These are phyloP conservation scores for Drosophila emarginata DNA, from an alignment of 2,888 invertebrate species.

Conservation along the genomic window DNA sequence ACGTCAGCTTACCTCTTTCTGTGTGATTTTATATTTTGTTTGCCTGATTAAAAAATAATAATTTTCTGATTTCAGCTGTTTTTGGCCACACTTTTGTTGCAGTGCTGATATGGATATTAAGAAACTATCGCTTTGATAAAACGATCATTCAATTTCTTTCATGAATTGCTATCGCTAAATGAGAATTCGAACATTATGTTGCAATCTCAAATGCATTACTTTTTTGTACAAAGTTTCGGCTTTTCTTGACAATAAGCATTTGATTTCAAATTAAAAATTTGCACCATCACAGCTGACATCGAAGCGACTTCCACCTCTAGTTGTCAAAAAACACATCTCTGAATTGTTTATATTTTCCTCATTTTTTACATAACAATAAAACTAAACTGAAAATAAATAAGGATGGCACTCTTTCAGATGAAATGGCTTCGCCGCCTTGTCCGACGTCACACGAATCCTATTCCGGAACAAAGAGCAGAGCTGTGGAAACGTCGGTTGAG, in stretches of 20 bases:
- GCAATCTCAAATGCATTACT: too few species aligned
- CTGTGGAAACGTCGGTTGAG: constrained; percentile 86
- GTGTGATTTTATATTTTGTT: neutral
- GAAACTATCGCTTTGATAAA: too few species aligned
- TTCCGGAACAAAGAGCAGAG: constrained; percentile 83
- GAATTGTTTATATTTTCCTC: neutral
- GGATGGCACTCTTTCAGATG: constrained; percentile 82
- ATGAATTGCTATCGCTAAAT: too few species aligned
- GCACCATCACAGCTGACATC: too few species aligned
- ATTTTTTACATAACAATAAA: constrained; percentile 54
- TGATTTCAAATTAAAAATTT: too few species aligned
- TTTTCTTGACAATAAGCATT: too few species aligned
- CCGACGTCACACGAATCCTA: constrained; percentile 83
- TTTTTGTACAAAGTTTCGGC: too few species aligned
- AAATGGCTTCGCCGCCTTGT: constrained; percentile 84
- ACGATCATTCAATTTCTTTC: too few species aligned
- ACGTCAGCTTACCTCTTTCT: neutral
- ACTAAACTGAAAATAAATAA: constrained; percentile 23
- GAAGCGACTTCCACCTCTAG: neutral
- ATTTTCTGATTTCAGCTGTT: neutral
- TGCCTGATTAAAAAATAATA: neutral
- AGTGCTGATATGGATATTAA: too few species aligned
- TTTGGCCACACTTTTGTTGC: neutral
- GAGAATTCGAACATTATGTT: too few species aligned
- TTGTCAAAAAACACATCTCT: neutral